Evolutionary conservation across 1,140 invertebrate species (phyloP).

Genomic region (Riptortus pedestris): DNA sequence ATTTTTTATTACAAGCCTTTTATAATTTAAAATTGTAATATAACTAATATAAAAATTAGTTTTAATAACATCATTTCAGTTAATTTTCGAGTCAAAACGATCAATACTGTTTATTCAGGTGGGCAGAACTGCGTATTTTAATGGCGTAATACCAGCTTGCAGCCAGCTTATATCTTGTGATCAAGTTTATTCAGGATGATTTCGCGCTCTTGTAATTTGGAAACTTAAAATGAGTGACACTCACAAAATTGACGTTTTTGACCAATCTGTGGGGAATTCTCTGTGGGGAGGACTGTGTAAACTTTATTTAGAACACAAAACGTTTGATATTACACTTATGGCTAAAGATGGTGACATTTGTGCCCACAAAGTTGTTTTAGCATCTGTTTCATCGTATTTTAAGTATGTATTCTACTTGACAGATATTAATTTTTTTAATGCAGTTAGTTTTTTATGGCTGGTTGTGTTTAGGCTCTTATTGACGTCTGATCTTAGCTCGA

Average conservation of each 20-base stretch:
- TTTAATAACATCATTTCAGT: no score
- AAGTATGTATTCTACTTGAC: neutral
- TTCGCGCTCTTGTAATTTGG: neutral
- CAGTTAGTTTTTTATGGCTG: neutral
- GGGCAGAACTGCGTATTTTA: no score
- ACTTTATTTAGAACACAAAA: neutral
- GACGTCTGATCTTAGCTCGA: neutral
- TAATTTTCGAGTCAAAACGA: no score
- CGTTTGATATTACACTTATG: neutral
- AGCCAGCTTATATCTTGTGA: neutral
- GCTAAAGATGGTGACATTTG: neutral
- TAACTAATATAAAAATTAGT: no score
- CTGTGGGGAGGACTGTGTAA: neutral
- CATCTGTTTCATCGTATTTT: neutral
- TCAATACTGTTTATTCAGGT: no score
- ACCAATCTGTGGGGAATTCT: neutral
- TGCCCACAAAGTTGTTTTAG: neutral
- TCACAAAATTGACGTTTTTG: neutral
- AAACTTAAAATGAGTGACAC: constrained; percentile 4
- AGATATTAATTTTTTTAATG: neutral
- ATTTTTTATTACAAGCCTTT: no score
- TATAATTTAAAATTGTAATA: no score
- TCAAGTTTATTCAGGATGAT: neutral
- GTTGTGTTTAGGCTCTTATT: constrained; percentile 1
- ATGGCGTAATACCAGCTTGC: no score